These are phyloP conservation scores for Psilanteris sp. DNA, from an alignment of 1,140 invertebrate species.

Conservation along the genomic window DNA sequence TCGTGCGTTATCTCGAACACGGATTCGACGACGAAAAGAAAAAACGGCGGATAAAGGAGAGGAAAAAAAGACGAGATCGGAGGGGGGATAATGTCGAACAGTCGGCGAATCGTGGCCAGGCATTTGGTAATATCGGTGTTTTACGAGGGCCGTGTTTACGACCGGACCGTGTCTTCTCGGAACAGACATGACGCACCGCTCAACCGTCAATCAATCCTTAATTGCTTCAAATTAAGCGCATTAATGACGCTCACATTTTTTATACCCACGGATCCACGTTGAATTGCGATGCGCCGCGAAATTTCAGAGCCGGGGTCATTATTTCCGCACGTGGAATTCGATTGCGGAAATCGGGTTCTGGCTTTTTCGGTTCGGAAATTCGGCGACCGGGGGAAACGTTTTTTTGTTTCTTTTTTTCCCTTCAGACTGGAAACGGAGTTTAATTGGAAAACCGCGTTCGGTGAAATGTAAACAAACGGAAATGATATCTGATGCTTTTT, in stretches of 20 bases:
- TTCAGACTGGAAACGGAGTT: neutral
- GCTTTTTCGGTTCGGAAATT: too few species aligned
- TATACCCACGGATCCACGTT: slow-evolving; percentile 6
- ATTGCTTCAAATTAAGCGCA: slow-evolving; percentile 57
- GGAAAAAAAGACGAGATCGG: neutral
- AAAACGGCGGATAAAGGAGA: neutral
- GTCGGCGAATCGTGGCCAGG: slow-evolving; percentile 36
- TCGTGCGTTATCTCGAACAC: slow-evolving; percentile 42
- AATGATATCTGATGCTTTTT: too few species aligned
- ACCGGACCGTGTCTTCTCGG: slow-evolving; percentile 43
- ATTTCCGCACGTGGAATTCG: slow-evolving; percentile 3
- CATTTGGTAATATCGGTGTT: slow-evolving; percentile 54
- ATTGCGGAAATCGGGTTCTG: neutral
- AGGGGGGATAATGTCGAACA: slow-evolving; percentile 33
- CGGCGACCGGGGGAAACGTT: too few species aligned
- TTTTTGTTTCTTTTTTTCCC: too few species aligned
- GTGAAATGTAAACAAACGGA: too few species aligned
- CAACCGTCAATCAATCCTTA: slow-evolving; percentile 60
- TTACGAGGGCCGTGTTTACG: slow-evolving; percentile 54
- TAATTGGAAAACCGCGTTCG: too few species aligned
- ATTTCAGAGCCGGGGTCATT: slow-evolving; percentile 16
- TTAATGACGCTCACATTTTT: slow-evolving; percentile 55
- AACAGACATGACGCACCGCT: slow-evolving; percentile 47
- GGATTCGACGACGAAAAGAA: slow-evolving; percentile 17
- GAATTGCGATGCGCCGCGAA: slow-evolving; percentile 8